phyloP scores from a whole-genome alignment of 2,888 invertebrate species.

The Hirtodrosophila trivittata region DNA sequence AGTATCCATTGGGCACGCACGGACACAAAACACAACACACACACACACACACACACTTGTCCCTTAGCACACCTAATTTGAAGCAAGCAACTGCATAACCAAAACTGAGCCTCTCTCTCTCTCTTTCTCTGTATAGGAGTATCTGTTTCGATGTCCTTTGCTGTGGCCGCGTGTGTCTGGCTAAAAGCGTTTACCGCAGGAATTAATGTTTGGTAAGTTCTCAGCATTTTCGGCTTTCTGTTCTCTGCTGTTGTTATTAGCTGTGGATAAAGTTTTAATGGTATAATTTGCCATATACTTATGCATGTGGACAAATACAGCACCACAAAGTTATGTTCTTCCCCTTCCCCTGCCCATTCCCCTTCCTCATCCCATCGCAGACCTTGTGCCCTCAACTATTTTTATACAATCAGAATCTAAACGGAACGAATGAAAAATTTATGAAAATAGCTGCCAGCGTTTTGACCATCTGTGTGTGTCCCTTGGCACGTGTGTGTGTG shows the following conservation, averaged over 20 bases:
- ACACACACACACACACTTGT: conserved; percentile 6
- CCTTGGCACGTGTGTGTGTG: background rate
- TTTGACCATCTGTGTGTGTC: conserved; percentile 24
- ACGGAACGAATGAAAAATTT: conserved; percentile 41
- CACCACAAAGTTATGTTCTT: conserved; percentile 1
- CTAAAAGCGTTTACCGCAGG: conserved; percentile 27
- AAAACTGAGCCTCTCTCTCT: background rate
- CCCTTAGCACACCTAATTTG: conserved; percentile 24
- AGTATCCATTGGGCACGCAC: conserved; percentile 25
- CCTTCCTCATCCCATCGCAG: conserved; percentile 17
- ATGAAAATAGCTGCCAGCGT: conserved; percentile 42
- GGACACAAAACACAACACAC: conserved; percentile 5
- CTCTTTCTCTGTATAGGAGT: background rate
- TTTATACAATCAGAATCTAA: conserved; percentile 21
- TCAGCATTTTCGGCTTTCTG: conserved; percentile 14
- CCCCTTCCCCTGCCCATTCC: background rate
- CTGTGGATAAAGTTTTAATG: conserved; percentile 55
- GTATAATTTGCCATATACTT: conserved; percentile 45
- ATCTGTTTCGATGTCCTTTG: conserved; percentile 4
- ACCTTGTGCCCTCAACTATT: conserved; percentile 23
- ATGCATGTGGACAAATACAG: conserved; percentile 6
- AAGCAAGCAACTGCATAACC: conserved; percentile 12
- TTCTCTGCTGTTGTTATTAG: conserved; percentile 7
- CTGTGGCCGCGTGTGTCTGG: conserved; percentile 7
- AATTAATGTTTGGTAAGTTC: conserved; percentile 45